Conservation (phyloP, 2,113 vertebrate species). For the Chamaetylas fuelleborni region DNA sequence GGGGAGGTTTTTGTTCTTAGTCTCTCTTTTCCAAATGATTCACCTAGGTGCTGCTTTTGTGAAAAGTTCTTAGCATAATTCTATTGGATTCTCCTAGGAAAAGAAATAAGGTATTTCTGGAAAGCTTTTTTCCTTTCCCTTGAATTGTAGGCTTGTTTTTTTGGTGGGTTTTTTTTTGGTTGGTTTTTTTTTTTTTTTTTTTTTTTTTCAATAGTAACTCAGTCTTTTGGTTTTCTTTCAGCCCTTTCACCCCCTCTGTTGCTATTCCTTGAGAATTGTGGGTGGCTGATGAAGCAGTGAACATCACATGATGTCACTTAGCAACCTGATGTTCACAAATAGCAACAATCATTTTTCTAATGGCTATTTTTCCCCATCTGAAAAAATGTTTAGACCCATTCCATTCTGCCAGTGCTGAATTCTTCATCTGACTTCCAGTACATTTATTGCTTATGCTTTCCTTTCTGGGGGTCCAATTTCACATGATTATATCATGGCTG, state of each 20-base stretch:
- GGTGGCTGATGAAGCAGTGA: slow-evolving; percentile 59
- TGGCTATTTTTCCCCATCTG: slow-evolving; percentile 47
- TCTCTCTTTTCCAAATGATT: slow-evolving; percentile 54
- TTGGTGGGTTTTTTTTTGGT: too few relatives aligned
- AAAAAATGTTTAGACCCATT: slow-evolving; percentile 53
- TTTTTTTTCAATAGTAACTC: neutral
- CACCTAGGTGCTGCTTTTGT: slow-evolving; percentile 39
- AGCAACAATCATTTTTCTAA: slow-evolving; percentile 67
- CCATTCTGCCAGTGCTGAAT: slow-evolving; percentile 7
- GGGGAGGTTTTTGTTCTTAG: neutral
- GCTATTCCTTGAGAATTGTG: slow-evolving; percentile 63
- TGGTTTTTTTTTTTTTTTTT: too few relatives aligned
- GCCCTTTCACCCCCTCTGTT: slow-evolving; percentile 31
- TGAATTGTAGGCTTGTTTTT: neutral
- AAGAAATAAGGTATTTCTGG: slow-evolving; percentile 17
- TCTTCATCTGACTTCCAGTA: slow-evolving; percentile 17
- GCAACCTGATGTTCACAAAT: slow-evolving; percentile 75
- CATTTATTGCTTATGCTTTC: slow-evolving; percentile 36
- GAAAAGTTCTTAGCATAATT: slow-evolving; percentile 51
- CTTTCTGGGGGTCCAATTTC: neutral
- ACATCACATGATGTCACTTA: slow-evolving; percentile 72
- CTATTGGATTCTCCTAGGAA: slow-evolving; percentile 23
- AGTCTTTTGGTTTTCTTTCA: slow-evolving; percentile 43
- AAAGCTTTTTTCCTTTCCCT: slow-evolving; percentile 12
- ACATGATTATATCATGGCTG: slow-evolving; percentile 14